Evolutionary conservation across 2,797 vertebrate species (phyloP).

Genomic region (Ptychadena robeensis): DNA sequence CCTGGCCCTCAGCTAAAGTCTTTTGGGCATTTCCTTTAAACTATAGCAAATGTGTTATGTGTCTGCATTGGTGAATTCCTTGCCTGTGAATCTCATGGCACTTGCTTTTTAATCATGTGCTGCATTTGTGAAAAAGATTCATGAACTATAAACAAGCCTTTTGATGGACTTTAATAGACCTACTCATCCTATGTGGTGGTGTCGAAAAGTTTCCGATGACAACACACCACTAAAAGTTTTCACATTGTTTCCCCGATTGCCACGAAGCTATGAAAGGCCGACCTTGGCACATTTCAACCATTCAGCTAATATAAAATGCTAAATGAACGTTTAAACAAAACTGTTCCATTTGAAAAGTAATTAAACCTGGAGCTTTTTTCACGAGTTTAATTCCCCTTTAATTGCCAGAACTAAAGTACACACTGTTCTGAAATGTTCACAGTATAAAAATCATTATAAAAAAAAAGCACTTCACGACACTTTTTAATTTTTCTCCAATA

Average conservation of each 20-base stretch:
- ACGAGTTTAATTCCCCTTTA: background rate
- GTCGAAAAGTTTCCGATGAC: background rate
- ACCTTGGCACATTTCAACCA: background rate
- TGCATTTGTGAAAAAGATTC: too few relatives aligned
- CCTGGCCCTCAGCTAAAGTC: too few relatives aligned
- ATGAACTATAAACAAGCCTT: too few relatives aligned
- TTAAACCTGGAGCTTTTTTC: background rate
- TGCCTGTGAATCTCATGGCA: too few relatives aligned
- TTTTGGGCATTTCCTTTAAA: too few relatives aligned
- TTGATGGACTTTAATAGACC: too few relatives aligned
- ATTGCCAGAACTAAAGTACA: constrained; percentile 3
- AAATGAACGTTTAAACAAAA: background rate
- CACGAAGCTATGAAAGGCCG: background rate
- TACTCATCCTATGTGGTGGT: too few relatives aligned
- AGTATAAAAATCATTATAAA: background rate
- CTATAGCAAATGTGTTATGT: too few relatives aligned
- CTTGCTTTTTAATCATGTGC: too few relatives aligned
- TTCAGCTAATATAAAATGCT: background rate
- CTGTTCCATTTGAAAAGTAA: constrained; percentile 5
- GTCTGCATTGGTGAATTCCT: too few relatives aligned
- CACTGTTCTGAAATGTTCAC: background rate
- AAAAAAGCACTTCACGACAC: background rate
- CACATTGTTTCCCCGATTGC: background rate
- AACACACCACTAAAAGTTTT: background rate
- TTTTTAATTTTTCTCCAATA: background rate